A percentile compares a stretch with the other conserved stretches of the same genome.
These are phyloP conservation scores for Poicephalus meyeri DNA, from an alignment of 2,113 vertebrate species.

Conservation along the genomic window DNA sequence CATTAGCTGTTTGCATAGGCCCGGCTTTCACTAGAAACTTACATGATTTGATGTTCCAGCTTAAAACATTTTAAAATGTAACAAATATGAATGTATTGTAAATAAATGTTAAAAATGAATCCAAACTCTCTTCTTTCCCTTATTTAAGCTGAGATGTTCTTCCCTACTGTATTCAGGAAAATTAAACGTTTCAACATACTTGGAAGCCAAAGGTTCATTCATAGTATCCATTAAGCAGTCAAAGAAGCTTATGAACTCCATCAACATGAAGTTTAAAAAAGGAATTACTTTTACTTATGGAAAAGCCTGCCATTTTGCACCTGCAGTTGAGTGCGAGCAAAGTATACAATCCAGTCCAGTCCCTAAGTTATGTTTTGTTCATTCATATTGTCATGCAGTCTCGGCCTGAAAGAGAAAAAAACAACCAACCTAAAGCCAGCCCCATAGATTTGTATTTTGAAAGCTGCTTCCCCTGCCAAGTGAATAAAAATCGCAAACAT, in stretches of 20 bases:
- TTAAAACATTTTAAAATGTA: background rate
- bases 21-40: background rate
- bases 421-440: background rate
- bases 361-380: background rate
- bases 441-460: background rate
- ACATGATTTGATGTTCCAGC: background rate
- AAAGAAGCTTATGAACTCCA: background rate
- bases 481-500: background rate
- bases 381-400: background rate
- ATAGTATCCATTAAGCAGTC: background rate
- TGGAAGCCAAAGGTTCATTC: background rate
- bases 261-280: background rate
- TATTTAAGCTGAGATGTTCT: background rate
- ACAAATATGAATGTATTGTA: background rate
- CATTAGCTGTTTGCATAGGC: background rate
- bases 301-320: background rate
- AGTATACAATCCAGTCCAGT: background rate
- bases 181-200: background rate
- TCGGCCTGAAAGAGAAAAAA: background rate
- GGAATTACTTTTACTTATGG: background rate
- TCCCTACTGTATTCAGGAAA: background rate
- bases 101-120: background rate
- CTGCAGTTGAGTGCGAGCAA: background rate
- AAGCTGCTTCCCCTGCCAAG: background rate
- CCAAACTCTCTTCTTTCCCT: background rate